phyloP scores from a whole-genome alignment of 2,797 vertebrate genomes.

The Toxotes lorentzi region DNA sequence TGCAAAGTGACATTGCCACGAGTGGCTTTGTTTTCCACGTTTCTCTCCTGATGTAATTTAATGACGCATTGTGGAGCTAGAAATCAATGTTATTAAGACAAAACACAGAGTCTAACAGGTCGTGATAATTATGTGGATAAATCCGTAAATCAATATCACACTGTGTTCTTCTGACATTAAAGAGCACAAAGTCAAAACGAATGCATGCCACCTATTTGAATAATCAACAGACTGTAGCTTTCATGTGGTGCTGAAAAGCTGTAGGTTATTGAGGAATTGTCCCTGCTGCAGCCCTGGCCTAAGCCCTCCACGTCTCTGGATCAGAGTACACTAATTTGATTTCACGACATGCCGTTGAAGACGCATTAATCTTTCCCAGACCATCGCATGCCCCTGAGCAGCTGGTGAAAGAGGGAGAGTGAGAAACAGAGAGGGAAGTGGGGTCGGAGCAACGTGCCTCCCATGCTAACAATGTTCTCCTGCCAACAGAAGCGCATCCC shows the following conservation, averaged over 20 bases:
- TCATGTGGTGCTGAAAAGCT: constrained; percentile 37
- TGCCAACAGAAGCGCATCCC: constrained; percentile 76
- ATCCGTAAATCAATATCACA: constrained; percentile 40
- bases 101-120: constrained; percentile 26
- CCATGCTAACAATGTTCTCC: constrained; percentile 81
- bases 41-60: constrained; percentile 65
- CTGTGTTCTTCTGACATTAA: constrained; percentile 2
- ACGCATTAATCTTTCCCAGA: constrained; percentile 87
- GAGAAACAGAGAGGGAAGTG: constrained; percentile 70
- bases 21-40: constrained; percentile 64
- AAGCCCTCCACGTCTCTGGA: constrained; percentile 76
- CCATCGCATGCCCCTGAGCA: constrained; percentile 83
- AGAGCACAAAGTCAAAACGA: constrained; percentile 33
- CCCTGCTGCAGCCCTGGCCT: constrained; percentile 68
- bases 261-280: constrained; percentile 71
- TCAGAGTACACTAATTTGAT: constrained; percentile 88
- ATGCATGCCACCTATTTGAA: constrained; percentile 44
- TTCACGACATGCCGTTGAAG: constrained; percentile 85
- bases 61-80: constrained; percentile 32
- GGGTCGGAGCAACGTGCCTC: constrained; percentile 75
- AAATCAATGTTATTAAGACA: constrained; percentile 50
- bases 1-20: constrained; percentile 75
- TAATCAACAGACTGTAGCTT: constrained; percentile 64
- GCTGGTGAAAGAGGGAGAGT: constrained; percentile 76
- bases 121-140: constrained; percentile 39